Conservation (phyloP, 1,140 invertebrate species). For the Procambarus clarkii region DNA sequence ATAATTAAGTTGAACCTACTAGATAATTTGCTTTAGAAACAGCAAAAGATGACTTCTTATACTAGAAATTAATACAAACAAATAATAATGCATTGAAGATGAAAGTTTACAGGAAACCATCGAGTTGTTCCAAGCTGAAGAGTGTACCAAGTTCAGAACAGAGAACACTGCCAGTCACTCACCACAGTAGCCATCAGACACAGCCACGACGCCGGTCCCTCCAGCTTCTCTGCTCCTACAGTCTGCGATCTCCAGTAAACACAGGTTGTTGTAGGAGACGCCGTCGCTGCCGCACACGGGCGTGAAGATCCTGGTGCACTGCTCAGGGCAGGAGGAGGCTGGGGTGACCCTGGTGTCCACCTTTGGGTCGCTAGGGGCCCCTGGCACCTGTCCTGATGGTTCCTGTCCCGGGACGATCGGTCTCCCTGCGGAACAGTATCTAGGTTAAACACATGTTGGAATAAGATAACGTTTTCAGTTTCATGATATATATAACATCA, state of each 20-base stretch:
- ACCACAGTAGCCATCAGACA: constrained; percentile 37
- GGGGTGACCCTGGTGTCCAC: not conserved
- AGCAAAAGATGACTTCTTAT: too few relatives aligned
- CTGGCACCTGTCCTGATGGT: too few relatives aligned
- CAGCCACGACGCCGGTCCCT: not conserved
- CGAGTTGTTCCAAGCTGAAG: too few relatives aligned
- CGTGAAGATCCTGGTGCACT: constrained; percentile 87
- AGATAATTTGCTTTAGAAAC: too few relatives aligned
- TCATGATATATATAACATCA: too few relatives aligned
- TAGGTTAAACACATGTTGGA: not conserved
- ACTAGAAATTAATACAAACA: too few relatives aligned
- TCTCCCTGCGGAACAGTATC: not conserved
- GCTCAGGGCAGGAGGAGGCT: constrained; percentile 73
- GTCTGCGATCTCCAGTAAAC: constrained; percentile 80
- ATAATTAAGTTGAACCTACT: too few relatives aligned
- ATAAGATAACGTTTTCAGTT: too few relatives aligned
- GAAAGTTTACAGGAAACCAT: too few relatives aligned
- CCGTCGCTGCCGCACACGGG: constrained; percentile 90
- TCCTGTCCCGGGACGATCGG: not conserved
- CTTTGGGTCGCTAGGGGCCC: not conserved
- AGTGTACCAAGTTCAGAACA: too few relatives aligned
- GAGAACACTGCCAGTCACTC: not conserved
- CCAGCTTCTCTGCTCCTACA: constrained; percentile 20
- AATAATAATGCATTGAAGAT: too few relatives aligned
- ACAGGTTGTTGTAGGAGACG: constrained; percentile 90